phyloP scores from a whole-genome alignment of 2,888 invertebrate species.

The Dolichopus griseipennis region DNA sequence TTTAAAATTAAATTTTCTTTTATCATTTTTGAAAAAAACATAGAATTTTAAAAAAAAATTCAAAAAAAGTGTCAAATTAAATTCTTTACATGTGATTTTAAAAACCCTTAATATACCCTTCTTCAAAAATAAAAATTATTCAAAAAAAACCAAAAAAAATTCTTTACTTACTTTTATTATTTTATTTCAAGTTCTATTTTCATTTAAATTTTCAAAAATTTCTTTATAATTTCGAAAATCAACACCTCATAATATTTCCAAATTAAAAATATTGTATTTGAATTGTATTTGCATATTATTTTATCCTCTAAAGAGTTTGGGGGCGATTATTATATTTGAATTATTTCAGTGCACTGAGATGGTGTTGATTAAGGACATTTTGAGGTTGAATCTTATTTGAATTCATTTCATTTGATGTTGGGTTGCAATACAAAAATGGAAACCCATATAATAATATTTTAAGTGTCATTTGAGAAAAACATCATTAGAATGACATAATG shows the following conservation, averaged over 20 bases:
- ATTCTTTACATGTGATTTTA: not conserved
- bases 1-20: not conserved
- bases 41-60: not conserved
- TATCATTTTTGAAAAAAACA: not conserved
- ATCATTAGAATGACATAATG: not conserved
- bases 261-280: not conserved
- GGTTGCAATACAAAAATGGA: no score
- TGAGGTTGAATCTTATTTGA: not conserved
- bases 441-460: not conserved
- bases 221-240: not conserved
- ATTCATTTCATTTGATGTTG: no score
- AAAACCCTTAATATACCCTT: not conserved
- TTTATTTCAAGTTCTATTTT: no score
- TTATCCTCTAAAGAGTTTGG: no score
- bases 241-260: not conserved
- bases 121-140: no score
- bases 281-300: no score
- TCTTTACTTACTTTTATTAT: no score
- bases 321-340: no score
- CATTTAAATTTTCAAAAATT: no score
- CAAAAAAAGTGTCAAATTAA: not conserved
- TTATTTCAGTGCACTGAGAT: not conserved
- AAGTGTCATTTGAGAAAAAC: not conserved
- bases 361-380: not conserved
- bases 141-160: no score